Conservation (phyloP, 2,797 vertebrate species). For the Protonibea diacanthus region DNA sequence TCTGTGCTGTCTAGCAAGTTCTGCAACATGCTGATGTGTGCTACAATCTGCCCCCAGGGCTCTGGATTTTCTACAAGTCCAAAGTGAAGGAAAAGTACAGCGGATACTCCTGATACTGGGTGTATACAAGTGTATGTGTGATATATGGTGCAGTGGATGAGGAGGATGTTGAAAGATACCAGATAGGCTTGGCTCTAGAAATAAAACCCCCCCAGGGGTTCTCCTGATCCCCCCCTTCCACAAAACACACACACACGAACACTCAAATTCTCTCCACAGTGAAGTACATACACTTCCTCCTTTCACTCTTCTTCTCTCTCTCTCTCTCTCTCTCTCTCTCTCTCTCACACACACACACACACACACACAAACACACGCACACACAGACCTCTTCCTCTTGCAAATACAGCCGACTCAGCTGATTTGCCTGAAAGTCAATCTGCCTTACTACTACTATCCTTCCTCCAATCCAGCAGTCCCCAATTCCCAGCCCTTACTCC, state of each 20-base stretch:
- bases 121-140: constrained; percentile 56
- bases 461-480: constrained; percentile 67
- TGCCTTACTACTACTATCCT: constrained; percentile 70
- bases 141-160: constrained; percentile 67
- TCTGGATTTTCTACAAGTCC: constrained; percentile 67
- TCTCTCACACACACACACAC: constrained; percentile 21
- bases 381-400: constrained; percentile 39
- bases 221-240: constrained; percentile 60
- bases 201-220: constrained; percentile 76
- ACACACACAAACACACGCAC: constrained; percentile 54
- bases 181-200: constrained; percentile 76
- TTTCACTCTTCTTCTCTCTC: constrained; percentile 47
- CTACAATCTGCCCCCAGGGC: constrained; percentile 72
- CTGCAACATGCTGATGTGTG: constrained; percentile 80
- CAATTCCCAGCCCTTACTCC: constrained; percentile 68
- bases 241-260: constrained; percentile 48
- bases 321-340: no score
- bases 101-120: constrained; percentile 60
- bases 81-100: constrained; percentile 71
- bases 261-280: constrained; percentile 49
- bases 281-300: constrained; percentile 56
- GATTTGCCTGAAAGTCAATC: constrained; percentile 82
- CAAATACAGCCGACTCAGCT: constrained; percentile 77
- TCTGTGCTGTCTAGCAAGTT: constrained; percentile 77
- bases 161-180: constrained; percentile 76